These are phyloP conservation scores for Ooceraea biroi DNA, from an alignment of 1,140 invertebrate species.

Conservation along the genomic window DNA sequence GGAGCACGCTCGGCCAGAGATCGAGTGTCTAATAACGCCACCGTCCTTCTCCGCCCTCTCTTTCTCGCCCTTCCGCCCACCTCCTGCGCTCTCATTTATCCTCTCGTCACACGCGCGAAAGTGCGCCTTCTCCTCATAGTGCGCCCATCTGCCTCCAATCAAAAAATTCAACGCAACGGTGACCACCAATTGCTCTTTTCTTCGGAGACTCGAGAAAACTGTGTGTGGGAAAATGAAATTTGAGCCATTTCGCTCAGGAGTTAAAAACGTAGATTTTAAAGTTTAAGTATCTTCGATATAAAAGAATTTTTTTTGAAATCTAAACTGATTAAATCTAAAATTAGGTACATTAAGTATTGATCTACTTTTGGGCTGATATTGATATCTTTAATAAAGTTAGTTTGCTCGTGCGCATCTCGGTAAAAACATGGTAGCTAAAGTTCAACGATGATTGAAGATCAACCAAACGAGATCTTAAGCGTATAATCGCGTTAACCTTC, in stretches of 20 bases:
- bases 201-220: not conserved
- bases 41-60: too few relatives aligned
- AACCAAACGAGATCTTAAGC: slow-evolving; percentile 7
- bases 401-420: too few relatives aligned
- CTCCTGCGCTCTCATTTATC: slow-evolving; percentile 52
- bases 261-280: not conserved
- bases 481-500: slow-evolving; percentile 27
- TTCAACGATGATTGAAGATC: slow-evolving; percentile 7
- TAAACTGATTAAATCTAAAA: too few relatives aligned
- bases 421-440: too few relatives aligned
- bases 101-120: slow-evolving; percentile 31
- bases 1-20: slow-evolving; percentile 75
- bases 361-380: too few relatives aligned
- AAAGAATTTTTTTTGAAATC: too few relatives aligned
- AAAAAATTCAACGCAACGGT: not conserved
- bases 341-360: too few relatives aligned
- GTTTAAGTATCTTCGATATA: not conserved
- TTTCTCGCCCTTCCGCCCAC: slow-evolving; percentile 47
- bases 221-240: not conserved
- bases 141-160: not conserved
- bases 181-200: too few relatives aligned
- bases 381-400: too few relatives aligned
- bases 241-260: not conserved
- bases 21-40: slow-evolving; percentile 82
- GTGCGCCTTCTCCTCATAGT: not conserved